Conservation (phyloP, 2,888 invertebrate species). For the Polydrusus cervinus region DNA sequence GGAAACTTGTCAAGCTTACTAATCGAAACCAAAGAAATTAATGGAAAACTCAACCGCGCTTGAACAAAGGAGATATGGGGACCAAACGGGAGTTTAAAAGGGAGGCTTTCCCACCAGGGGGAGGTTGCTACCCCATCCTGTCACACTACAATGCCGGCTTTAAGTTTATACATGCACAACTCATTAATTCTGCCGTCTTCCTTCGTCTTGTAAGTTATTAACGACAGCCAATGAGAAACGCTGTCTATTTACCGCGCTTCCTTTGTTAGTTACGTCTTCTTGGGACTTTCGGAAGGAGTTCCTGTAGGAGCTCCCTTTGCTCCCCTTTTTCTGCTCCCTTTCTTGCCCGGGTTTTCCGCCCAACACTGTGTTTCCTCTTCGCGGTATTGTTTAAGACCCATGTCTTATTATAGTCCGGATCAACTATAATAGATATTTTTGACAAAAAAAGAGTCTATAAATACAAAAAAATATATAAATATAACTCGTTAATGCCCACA, state of each 20-base stretch:
- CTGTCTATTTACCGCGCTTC: constrained; percentile 66
- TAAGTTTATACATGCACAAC: constrained; percentile 60
- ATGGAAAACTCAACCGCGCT: constrained; percentile 52
- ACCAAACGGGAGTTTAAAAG: constrained; percentile 22
- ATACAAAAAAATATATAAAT: too few species aligned
- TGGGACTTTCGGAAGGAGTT: constrained; percentile 54
- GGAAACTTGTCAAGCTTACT: constrained; percentile 43
- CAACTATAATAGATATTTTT: too few species aligned
- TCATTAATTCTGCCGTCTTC: constrained; percentile 70
- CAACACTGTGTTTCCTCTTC: constrained; percentile 14
- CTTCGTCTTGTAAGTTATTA: constrained; percentile 69
- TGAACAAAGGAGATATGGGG: constrained; percentile 48
- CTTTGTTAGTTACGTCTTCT: constrained; percentile 65
- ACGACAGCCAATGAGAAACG: constrained; percentile 68
- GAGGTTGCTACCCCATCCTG: constrained; percentile 39
- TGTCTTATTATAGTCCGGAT: too few species aligned
- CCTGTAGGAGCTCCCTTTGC: constrained; percentile 53
- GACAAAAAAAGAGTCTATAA: too few species aligned
- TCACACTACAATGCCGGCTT: constrained; percentile 56
- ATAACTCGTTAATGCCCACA: too few species aligned
- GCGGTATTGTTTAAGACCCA: constrained; percentile 11
- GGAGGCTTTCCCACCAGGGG: neutral
- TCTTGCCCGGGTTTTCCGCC: constrained; percentile 34
- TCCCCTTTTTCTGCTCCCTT: constrained; percentile 54
- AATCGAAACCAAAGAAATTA: constrained; percentile 56